These are phyloP conservation scores for Poeciliopsis retropinna DNA, from an alignment of 2,113 vertebrate species.

Conservation along the genomic window DNA sequence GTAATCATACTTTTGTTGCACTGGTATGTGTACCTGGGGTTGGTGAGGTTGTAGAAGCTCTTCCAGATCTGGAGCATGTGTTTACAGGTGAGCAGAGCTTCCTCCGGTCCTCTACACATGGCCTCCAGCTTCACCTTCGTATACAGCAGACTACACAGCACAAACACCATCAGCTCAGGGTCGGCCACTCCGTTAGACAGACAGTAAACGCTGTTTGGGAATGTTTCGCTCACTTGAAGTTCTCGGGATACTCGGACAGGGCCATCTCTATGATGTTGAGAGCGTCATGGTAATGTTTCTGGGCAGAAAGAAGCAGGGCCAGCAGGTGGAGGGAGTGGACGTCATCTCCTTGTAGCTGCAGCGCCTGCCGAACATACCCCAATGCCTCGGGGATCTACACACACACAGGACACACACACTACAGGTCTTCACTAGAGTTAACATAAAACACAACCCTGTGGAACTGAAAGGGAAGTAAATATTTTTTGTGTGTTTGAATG, in stretches of 20 bases:
- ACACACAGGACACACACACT: slow-evolving; percentile 25
- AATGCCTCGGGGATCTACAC: slow-evolving; percentile 95
- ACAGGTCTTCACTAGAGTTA: slow-evolving; percentile 42
- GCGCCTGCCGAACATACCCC: slow-evolving; percentile 94
- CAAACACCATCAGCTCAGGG: neutral
- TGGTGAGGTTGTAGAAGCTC: slow-evolving; percentile 98
- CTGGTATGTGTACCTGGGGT: slow-evolving; percentile 89
- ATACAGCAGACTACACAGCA: slow-evolving; percentile 87
- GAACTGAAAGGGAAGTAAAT: neutral
- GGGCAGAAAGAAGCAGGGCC: slow-evolving; percentile 92
- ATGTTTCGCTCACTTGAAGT: slow-evolving; percentile 89
- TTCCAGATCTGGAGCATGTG: slow-evolving; percentile 99
- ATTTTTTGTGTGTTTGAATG: neutral
- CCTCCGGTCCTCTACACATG: slow-evolving; percentile 92
- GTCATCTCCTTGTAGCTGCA: slow-evolving; percentile 97
- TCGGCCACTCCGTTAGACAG: neutral
- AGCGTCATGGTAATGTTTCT: slow-evolving; percentile 97
- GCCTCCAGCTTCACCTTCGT: slow-evolving; percentile 97
- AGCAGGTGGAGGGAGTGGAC: slow-evolving; percentile 96
- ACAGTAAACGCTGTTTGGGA: slow-evolving; percentile 11
- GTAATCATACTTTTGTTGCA: too few relatives aligned
- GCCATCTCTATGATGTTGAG: slow-evolving; percentile 99
- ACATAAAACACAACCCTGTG: slow-evolving; percentile 11
- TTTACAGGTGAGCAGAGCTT: slow-evolving; percentile 96
- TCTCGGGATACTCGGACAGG: slow-evolving; percentile 96